Conservation (phyloP, 2,888 invertebrate species). For the Eupeodes luniger region DNA sequence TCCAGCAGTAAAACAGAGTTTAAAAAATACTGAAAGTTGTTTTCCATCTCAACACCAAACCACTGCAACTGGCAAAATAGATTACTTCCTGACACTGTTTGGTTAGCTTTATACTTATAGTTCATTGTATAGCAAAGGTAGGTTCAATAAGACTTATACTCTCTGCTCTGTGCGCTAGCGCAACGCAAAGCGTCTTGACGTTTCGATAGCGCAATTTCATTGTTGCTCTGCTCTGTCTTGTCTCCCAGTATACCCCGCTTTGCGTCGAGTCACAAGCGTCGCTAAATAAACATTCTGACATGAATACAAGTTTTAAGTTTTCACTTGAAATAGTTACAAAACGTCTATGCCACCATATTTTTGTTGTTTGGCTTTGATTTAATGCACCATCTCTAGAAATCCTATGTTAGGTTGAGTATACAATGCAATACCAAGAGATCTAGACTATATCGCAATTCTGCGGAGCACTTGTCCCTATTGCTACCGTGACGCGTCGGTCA, state of each 20-base stretch:
- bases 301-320: constrained; percentile 46
- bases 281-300: constrained; percentile 53
- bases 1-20: not conserved
- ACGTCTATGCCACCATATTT: constrained; percentile 45
- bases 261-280: not conserved
- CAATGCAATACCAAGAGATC: constrained; percentile 26
- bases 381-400: constrained; percentile 15
- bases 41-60: constrained; percentile 56
- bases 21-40: constrained; percentile 61
- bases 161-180: not conserved
- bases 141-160: not conserved
- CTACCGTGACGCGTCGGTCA: not conserved
- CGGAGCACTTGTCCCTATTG: not conserved
- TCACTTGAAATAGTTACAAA: constrained; percentile 60
- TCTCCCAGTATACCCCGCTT: not conserved
- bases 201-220: constrained; percentile 17
- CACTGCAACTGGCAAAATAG: constrained; percentile 57
- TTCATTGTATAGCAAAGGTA: not conserved
- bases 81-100: constrained; percentile 63
- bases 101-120: constrained; percentile 27
- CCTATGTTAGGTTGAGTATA: not conserved
- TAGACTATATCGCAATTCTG: constrained; percentile 42
- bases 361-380: constrained; percentile 16
- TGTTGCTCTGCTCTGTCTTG: not conserved
- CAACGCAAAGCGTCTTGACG: not conserved